phyloP scores from a whole-genome alignment of 2,888 invertebrate species.

The Anticlea derivata region DNA sequence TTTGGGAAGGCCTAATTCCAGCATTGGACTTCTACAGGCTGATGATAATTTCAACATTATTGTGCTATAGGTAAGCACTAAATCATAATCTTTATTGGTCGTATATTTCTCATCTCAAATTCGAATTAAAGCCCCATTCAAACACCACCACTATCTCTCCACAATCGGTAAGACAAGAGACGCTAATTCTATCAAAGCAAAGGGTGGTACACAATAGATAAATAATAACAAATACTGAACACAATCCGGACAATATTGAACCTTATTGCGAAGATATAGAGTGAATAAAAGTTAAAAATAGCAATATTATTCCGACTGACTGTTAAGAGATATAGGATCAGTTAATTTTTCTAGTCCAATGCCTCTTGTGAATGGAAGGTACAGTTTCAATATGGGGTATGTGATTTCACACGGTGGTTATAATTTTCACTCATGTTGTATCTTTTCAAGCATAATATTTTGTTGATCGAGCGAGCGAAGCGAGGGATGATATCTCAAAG shows the following conservation, averaged over 20 bases:
- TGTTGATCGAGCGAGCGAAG: no score
- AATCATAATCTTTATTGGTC: conserved; percentile 1
- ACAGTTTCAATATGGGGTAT: conserved; percentile 54
- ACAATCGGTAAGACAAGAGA: conserved; percentile 70
- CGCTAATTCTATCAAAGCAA: conserved; percentile 70
- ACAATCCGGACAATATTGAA: conserved; percentile 35
- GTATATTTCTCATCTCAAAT: conserved; percentile 38
- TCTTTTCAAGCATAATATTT: background rate
- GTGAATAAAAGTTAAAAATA: conserved; percentile 29
- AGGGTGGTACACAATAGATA: conserved; percentile 69
- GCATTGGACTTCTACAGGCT: no score
- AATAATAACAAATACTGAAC: conserved; percentile 47
- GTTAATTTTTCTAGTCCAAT: conserved; percentile 77
- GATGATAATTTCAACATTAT: no score
- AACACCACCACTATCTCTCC: conserved; percentile 67
- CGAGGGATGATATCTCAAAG: no score
- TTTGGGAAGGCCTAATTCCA: no score
- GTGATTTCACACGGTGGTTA: conserved; percentile 30
- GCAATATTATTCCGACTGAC: conserved; percentile 56
- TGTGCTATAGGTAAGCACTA: no score
- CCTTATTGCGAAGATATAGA: conserved; percentile 40
- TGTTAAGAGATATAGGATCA: conserved; percentile 68
- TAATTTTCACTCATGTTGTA: background rate
- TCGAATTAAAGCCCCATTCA: conserved; percentile 68
- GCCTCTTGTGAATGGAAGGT: conserved; percentile 67